Conservation (phyloP, 2,888 invertebrate species). For the Ectemnius lituratus region DNA sequence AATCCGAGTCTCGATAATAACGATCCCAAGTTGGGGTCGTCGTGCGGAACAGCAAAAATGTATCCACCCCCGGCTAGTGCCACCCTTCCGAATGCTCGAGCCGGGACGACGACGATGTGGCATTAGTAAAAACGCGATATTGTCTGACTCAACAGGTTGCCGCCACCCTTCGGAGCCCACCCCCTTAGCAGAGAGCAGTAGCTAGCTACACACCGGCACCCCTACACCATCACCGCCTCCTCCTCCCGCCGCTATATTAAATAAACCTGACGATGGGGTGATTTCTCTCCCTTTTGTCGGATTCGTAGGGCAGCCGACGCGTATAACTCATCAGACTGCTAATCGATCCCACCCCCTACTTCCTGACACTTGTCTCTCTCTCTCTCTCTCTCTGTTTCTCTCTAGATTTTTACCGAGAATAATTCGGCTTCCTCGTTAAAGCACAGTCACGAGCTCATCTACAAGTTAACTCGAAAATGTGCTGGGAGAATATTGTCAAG, state of each 20-base stretch:
- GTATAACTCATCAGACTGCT: slow-evolving; percentile 54
- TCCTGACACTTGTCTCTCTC: too few species aligned
- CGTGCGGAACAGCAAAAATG: slow-evolving; percentile 51
- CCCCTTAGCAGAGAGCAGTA: slow-evolving; percentile 24
- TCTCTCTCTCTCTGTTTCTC: too few species aligned
- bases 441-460: too few species aligned
- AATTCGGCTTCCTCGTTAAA: too few species aligned
- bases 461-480: too few species aligned
- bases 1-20: slow-evolving; percentile 50
- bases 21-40: slow-evolving; percentile 38
- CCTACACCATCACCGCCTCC: slow-evolving; percentile 45
- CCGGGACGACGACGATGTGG: slow-evolving; percentile 60
- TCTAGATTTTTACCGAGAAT: too few species aligned
- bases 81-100: slow-evolving; percentile 41
- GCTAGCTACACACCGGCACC: slow-evolving; percentile 2
- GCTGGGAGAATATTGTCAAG: too few species aligned
- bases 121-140: slow-evolving; percentile 77
- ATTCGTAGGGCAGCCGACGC: slow-evolving; percentile 40
- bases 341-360: slow-evolving; percentile 44
- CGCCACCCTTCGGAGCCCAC: slow-evolving; percentile 51
- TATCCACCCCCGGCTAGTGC: slow-evolving; percentile 36
- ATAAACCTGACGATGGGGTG: slow-evolving; percentile 72
- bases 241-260: slow-evolving; percentile 66
- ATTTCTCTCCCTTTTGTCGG: slow-evolving; percentile 64
- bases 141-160: slow-evolving; percentile 77